Base-by-base conservation (phyloP, 2,888 invertebrate genomes). In the Drosophila lacicola region DNA sequence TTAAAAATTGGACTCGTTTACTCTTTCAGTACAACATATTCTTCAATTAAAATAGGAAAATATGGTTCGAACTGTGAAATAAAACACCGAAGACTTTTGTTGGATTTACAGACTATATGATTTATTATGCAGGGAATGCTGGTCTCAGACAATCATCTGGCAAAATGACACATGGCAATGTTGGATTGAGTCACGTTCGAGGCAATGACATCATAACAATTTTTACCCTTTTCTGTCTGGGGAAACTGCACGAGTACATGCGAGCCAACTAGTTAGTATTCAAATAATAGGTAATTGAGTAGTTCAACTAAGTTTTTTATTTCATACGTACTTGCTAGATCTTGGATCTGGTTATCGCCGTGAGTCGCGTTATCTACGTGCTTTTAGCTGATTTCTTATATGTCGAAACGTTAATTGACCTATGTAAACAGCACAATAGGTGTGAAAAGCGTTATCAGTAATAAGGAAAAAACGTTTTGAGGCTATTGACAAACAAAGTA, bases 361-460 rank as follows among this genome's bases (percentile, higher is more conserved):
- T 11, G 37, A 9, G n/a, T n/a, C 13, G 5, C 33, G 25, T 62
- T 37, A 46, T 45, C 39, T 39, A 19, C 29, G 9, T 46, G 70
- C n/a, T 21, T 42, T 63, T 33, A 2, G 29, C 39, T 36, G 51
- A 47, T 64, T 53, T 45, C 39, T 47, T 64, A 47, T 34, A 33
- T n/a, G 46, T 56, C 36, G 50, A 36, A 55, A 9, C 66, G 74
- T 58, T 51, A 66, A 70, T 67, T 71, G 67, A 53, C 34, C 47
- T 44, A 54, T 71, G 74, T 60, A 67, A 74, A 62, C 51, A 62
- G 25, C 36, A 36, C 25, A 58, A 62, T 55, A 70, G 56, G 70
- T 61, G 74, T 63, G 42, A 74, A 74, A 49, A 71, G 71, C 47
- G 13, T 62, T 76, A 78, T 75, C 75, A 67, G 56, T 39, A 21